Percentiles rank a stretch among this genome's conserved stretches.
Evolutionary conservation across 2,797 vertebrate genomes (phyloP).

Genomic region (Sebastes steindachneri): DNA sequence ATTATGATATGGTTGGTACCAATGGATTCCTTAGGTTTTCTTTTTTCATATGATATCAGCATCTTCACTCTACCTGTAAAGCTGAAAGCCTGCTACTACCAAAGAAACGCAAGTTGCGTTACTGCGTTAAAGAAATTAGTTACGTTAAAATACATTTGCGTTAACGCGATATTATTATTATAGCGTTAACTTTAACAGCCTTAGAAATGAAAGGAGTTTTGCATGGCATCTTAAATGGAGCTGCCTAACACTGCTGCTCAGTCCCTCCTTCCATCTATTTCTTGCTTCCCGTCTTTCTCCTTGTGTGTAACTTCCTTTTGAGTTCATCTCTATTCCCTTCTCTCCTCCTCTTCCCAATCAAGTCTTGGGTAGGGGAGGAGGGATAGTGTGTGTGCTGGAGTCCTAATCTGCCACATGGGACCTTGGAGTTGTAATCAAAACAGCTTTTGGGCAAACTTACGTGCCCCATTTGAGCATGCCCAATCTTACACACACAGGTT

Average conservation of each 20-base stretch:
- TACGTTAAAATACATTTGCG: no score
- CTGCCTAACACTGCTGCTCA: background rate
- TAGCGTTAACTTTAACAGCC: no score
- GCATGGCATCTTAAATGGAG: slow-evolving; percentile 16
- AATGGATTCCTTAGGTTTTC: no score
- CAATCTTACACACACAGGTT: slow-evolving; percentile 19
- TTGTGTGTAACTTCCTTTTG: slow-evolving; percentile 27
- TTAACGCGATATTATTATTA: no score
- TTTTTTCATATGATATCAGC: accelerated
- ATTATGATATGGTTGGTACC: no score
- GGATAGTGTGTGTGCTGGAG: slow-evolving; percentile 58
- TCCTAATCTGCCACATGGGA: slow-evolving; percentile 73
- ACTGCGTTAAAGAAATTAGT: no score
- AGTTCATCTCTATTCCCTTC: slow-evolving; percentile 8
- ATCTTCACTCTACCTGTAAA: no score
- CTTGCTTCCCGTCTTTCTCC: background rate
- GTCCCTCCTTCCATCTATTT: background rate
- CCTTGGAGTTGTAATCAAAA: slow-evolving; percentile 65
- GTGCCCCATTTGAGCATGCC: slow-evolving; percentile 54
- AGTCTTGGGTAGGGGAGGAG: slow-evolving; percentile 42
- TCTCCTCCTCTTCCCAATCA: slow-evolving; percentile 41
- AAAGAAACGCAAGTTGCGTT: no score
- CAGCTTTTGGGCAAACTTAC: slow-evolving; percentile 61
- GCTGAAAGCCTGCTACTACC: no score
- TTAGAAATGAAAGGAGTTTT: background rate